Conservation (phyloP, 2,797 vertebrate genomes). For the Pangasius sanitwongsei region DNA sequence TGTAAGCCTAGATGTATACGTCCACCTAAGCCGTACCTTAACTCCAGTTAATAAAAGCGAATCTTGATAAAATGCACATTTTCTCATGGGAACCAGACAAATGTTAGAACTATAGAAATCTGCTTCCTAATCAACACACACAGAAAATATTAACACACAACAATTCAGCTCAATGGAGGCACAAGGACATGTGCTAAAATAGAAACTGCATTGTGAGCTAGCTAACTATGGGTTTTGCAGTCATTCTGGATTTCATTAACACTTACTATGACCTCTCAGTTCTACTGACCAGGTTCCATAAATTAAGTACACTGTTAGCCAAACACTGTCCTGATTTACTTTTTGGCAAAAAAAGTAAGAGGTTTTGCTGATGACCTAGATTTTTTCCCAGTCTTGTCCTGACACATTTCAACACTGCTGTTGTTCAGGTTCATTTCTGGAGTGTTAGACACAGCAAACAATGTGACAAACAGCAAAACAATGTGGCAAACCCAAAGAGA, state of each 20-base stretch:
- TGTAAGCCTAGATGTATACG: neutral
- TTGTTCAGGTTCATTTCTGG: neutral
- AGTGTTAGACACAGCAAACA: neutral
- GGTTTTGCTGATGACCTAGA: neutral
- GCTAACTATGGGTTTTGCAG: too few species aligned
- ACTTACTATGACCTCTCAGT: neutral
- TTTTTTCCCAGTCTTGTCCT: neutral
- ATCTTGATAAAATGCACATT: neutral
- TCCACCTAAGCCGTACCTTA: neutral
- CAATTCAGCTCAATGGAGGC: neutral
- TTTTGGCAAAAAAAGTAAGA: neutral
- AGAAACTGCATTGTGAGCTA: neutral
- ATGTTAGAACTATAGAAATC: neutral
- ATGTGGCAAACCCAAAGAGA: neutral
- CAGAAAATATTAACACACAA: neutral
- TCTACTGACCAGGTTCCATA: neutral
- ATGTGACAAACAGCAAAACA: neutral
- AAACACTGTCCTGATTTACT: neutral
- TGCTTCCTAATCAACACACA: neutral
- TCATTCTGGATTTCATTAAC: neutral
- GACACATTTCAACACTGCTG: neutral
- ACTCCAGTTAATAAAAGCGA: neutral
- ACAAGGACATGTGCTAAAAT: neutral
- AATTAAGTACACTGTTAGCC: neutral
- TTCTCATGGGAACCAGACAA: neutral